Evolutionary conservation across 2,888 invertebrate genomes (phyloP), one percentile per base, ranked within the genome.

Genomic region (Griposia aprilina): DNA sequence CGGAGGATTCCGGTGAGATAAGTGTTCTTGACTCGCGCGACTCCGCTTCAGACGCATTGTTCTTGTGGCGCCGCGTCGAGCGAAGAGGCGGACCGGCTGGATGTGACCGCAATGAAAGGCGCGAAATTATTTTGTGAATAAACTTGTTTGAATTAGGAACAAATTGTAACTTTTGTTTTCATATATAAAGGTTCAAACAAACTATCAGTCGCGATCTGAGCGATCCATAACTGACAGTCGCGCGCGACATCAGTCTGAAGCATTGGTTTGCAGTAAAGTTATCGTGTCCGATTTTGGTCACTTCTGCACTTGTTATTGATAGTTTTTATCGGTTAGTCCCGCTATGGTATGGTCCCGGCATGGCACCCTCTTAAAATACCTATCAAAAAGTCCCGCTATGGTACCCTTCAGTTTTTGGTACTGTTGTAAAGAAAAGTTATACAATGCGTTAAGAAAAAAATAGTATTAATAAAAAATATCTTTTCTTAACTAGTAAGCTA

Each of bases 41-140:
- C 77, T 83, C 41, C 73, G 76, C 75, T 75, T 72, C 81, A 83
- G 83, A 87, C 88, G 85, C 89, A 91, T 91, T 91, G 91, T 91
- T 90, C 87, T 85, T 85, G 83, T 85, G 89, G 89, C 90, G 90
- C 86, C 90, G 77, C 66, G 81, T 59, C 59, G 45, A 71, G 59
- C 76, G 63, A 68, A 75, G 78, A 77, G 63, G 67, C 85, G 69
- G 52, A 26, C 70, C 68, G 81, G 59, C 84, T 84, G 62, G 84
- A 83, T 84, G 83, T 81, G 84, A 83, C 62, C 52, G 81, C 72
- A 84, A 84, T 83, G 72, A 76, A 76, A 70, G 76, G 81, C 73
- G 69, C 73, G 69, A 84, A 66, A 84, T 84, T 84, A 84, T 73
- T 70, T 69, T 73, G 36, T 50, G 76, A 73, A 84, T 73, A 73